Conservation (phyloP, 2,888 invertebrate species). For the Cabera pusaria region DNA sequence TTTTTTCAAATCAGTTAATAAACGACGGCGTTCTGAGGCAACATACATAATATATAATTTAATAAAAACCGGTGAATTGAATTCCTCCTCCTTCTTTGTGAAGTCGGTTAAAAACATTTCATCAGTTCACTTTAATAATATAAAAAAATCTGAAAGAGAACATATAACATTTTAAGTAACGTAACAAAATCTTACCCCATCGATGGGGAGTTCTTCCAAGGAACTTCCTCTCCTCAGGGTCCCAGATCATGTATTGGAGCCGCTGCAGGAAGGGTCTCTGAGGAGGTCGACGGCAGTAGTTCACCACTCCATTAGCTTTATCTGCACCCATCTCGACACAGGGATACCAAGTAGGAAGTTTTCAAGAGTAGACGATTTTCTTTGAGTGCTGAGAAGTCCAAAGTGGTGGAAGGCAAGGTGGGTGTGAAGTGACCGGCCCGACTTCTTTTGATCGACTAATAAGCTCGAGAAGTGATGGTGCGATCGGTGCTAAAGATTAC, state of each 20-base stretch:
- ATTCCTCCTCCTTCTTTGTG: too few relatives aligned
- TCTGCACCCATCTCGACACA: slow-evolving; percentile 65
- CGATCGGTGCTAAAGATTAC: slow-evolving; percentile 3
- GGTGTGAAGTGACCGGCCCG: slow-evolving; percentile 9
- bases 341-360: too few relatives aligned
- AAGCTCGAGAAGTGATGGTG: slow-evolving; percentile 17
- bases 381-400: too few relatives aligned
- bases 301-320: slow-evolving; percentile 66
- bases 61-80: too few relatives aligned
- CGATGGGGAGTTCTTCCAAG: slow-evolving; percentile 84
- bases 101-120: too few relatives aligned
- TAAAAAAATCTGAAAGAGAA: too few relatives aligned
- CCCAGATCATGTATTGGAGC: slow-evolving; percentile 79
- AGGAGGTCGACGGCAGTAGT: slow-evolving; percentile 66
- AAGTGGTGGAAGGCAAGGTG: not conserved
- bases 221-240: slow-evolving; percentile 84
- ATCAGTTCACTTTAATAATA: too few relatives aligned
- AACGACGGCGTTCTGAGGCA: too few relatives aligned
- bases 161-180: too few relatives aligned
- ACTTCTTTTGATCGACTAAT: slow-evolving; percentile 16
- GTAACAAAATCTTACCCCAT: slow-evolving; percentile 85
- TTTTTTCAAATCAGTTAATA: too few relatives aligned
- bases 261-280: slow-evolving; percentile 63
- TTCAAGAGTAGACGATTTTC: too few relatives aligned
- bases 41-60: too few relatives aligned